Conservation (phyloP, 2,888 invertebrate genomes). For the Taphrorychus bicolor region DNA sequence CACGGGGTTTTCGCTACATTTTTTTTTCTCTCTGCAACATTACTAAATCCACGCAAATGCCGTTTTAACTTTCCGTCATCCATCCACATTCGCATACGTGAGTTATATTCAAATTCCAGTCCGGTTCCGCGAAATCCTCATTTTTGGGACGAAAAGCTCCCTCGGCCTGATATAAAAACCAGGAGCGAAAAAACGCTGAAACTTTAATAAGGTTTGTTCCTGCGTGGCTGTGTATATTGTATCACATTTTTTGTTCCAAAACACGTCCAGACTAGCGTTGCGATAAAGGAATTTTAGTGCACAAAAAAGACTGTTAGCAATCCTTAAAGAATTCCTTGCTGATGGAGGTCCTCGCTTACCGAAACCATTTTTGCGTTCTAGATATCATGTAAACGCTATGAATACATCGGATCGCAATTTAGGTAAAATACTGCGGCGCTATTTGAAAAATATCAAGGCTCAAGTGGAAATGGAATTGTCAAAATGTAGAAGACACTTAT, state of each 20-base stretch:
- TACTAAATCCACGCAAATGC: background rate
- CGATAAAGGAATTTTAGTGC: no score
- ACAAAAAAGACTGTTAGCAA: no score
- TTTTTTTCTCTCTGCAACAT: background rate
- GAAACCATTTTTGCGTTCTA: no score
- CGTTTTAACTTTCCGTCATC: background rate
- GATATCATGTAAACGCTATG: no score
- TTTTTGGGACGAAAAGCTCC: background rate
- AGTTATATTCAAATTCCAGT: constrained; percentile 6
- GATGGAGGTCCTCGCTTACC: no score
- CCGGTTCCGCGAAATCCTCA: background rate
- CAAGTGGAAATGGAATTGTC: no score
- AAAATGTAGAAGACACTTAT: no score
- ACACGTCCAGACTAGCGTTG: no score
- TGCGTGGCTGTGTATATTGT: constrained; percentile 11
- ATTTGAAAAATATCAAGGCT: no score
- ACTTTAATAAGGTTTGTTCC: constrained; percentile 21
- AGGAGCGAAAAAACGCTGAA: constrained; percentile 20
- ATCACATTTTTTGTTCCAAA: constrained; percentile 22
- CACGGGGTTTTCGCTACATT: background rate
- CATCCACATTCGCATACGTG: background rate
- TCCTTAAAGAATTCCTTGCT: no score
- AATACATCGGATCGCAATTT: no score
- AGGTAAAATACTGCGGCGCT: no score
- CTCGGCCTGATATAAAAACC: constrained; percentile 1